Percentiles rank a stretch among this genome's conserved stretches.
These are phyloP conservation scores for Coptotermes formosanus DNA, from an alignment of 1,140 invertebrate genomes.

Conservation along the genomic window DNA sequence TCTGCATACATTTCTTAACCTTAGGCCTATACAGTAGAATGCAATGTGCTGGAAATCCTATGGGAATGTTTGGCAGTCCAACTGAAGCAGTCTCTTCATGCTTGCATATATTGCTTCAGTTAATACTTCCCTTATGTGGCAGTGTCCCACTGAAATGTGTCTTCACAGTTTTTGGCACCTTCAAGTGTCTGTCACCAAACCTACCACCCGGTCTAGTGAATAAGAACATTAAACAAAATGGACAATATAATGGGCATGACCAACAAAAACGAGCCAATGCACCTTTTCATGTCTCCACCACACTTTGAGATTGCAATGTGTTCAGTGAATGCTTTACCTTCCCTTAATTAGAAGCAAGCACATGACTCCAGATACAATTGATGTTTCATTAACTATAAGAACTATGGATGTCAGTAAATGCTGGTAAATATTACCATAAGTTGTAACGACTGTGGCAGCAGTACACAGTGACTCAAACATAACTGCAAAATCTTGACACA, in stretches of 20 bases:
- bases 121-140: background rate
- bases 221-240: background rate
- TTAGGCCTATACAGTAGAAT: background rate
- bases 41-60: background rate
- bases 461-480: too few species aligned
- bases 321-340: background rate
- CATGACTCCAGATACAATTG: too few species aligned
- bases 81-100: background rate
- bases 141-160: background rate
- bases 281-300: background rate
- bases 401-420: too few species aligned
- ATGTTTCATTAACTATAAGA: too few species aligned
- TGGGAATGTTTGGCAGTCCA: background rate
- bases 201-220: background rate
- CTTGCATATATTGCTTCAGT: background rate
- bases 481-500: too few species aligned
- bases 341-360: too few species aligned
- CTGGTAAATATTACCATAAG: too few species aligned
- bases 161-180: background rate
- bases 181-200: slow-evolving; percentile 3
- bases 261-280: background rate
- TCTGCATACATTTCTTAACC: background rate
- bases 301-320: background rate
- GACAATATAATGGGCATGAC: background rate
- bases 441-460: too few species aligned